Conservation (phyloP, 1,140 invertebrate species). For the Ctenoplectra terminalis region DNA sequence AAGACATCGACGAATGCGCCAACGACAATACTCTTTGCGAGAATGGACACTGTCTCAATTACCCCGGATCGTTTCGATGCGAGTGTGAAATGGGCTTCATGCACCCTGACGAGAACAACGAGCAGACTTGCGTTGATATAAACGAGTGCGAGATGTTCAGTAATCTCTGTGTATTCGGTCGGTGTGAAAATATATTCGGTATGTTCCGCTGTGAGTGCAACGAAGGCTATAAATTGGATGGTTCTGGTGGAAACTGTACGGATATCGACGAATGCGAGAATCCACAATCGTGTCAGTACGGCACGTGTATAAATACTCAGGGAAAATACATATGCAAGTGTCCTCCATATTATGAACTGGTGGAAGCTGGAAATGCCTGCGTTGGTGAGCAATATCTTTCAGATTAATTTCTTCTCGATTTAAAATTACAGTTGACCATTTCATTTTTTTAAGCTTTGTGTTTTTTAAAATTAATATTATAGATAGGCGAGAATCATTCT, state of each 20-base stretch:
- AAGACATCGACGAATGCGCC: slow-evolving; percentile 92
- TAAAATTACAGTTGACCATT: no score
- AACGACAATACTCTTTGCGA: slow-evolving; percentile 90
- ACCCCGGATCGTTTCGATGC: slow-evolving; percentile 92
- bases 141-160: slow-evolving; percentile 95
- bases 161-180: slow-evolving; percentile 93
- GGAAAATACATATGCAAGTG: slow-evolving; percentile 93
- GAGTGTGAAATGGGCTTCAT: slow-evolving; percentile 94
- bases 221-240: slow-evolving; percentile 92
- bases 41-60: slow-evolving; percentile 92
- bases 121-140: slow-evolving; percentile 93
- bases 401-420: background rate
- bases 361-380: slow-evolving; percentile 87
- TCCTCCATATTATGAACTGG: slow-evolving; percentile 87
- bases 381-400: slow-evolving; percentile 84
- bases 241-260: slow-evolving; percentile 88
- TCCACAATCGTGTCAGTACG: slow-evolving; percentile 89
- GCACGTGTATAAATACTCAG: slow-evolving; percentile 91
- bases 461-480: slow-evolving; percentile 47
- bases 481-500: slow-evolving; percentile 91
- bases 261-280: slow-evolving; percentile 94
- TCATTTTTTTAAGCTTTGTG: background rate
- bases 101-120: slow-evolving; percentile 87
- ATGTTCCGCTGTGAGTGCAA: slow-evolving; percentile 94
- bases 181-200: slow-evolving; percentile 94